Evolutionary conservation across 2,113 vertebrate genomes (phyloP).

Genomic region (Orcinus orca): DNA sequence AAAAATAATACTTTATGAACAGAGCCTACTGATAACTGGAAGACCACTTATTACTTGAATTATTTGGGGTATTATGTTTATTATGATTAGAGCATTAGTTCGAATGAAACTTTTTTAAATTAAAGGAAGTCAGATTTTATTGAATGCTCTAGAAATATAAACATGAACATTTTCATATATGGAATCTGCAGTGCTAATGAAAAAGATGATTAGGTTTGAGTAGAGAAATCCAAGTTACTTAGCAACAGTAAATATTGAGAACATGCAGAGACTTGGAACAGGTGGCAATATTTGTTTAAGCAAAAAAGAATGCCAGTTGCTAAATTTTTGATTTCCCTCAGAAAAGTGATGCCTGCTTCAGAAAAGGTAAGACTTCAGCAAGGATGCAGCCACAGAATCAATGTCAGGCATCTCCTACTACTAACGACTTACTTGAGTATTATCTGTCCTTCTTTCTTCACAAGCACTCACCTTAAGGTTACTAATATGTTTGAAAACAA

Average conservation of each 20-base stretch:
- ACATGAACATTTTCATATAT: background rate
- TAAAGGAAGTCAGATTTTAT: background rate
- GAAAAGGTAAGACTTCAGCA: no score
- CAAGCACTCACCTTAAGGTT: conserved; percentile 92
- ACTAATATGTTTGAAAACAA: conserved; percentile 99
- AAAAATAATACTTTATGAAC: background rate
- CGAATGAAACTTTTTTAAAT: background rate
- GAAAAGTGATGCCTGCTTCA: background rate
- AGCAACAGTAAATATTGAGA: background rate
- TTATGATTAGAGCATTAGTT: background rate
- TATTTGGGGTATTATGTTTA: background rate
- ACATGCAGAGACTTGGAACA: rapidly evolving
- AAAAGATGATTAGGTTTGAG: background rate
- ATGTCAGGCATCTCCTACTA: rapidly evolving
- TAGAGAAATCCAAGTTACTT: background rate
- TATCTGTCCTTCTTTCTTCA: rapidly evolving
- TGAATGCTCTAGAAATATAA: background rate
- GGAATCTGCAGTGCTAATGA: background rate
- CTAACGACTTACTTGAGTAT: rapidly evolving
- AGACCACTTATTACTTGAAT: background rate
- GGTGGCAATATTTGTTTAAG: background rate
- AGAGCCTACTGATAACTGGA: background rate
- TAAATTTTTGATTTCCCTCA: rapidly evolving
- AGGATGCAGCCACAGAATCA: background rate
- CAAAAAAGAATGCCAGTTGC: background rate